Evolutionary conservation across 2,113 vertebrate genomes (phyloP).

Genomic region (Alligator sinensis): DNA sequence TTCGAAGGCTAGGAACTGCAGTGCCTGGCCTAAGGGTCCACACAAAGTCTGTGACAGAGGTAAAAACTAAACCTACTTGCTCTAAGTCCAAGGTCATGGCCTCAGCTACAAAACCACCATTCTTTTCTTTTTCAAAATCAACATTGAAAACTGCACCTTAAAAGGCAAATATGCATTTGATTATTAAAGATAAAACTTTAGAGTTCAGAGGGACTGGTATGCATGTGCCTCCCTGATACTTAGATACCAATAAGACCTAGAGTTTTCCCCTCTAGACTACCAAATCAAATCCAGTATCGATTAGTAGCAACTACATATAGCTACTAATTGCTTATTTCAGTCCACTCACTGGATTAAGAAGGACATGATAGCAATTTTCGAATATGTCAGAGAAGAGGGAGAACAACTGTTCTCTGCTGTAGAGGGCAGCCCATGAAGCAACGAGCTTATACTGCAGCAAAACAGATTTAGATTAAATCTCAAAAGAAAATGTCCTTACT

Average conservation of each 20-base stretch:
- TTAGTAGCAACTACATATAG: background rate
- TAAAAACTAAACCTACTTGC: constrained; percentile 1
- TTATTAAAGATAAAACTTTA: background rate
- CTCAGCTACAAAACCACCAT: background rate
- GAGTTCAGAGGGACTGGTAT: background rate
- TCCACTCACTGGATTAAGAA: no score
- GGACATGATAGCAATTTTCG: no score
- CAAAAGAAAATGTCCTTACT: no score
- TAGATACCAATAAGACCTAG: background rate
- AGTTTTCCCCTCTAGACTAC: background rate
- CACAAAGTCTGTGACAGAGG: constrained; percentile 23
- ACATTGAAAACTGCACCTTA: background rate
- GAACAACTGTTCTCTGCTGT: no score
- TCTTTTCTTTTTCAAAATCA: background rate
- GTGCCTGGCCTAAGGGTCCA: constrained; percentile 45
- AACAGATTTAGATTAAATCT: no score
- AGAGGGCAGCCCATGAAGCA: no score
- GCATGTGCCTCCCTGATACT: background rate
- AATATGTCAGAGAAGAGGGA: no score
- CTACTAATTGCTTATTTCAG: background rate
- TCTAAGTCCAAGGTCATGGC: background rate
- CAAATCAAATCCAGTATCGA: background rate
- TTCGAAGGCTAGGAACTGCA: constrained; percentile 25
- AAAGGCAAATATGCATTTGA: background rate
- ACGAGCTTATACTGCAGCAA: no score